Evolutionary conservation across 2,797 vertebrate genomes (phyloP).

Genomic region (Typhlichthys eigenmanni): DNA sequence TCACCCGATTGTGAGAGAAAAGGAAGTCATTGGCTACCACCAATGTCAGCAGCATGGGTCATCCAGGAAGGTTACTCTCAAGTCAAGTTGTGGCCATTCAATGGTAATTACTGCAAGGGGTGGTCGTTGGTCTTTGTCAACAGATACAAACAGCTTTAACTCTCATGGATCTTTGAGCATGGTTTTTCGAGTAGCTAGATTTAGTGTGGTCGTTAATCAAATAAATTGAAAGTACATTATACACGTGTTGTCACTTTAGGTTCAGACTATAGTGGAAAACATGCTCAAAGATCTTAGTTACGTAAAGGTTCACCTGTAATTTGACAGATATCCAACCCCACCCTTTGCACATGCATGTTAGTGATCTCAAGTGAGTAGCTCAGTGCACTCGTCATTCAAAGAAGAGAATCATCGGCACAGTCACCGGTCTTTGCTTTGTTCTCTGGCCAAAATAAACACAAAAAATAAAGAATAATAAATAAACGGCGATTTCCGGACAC

Average conservation of each 20-base stretch:
- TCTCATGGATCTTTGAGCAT: constrained; percentile 48
- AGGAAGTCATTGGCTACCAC: constrained; percentile 50
- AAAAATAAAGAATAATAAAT: too few species aligned
- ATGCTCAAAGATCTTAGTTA: constrained; percentile 52
- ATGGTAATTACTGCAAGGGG: constrained; percentile 78
- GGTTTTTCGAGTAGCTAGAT: constrained; percentile 44
- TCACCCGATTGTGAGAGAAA: constrained; percentile 47
- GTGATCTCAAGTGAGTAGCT: constrained; percentile 77
- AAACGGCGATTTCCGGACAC: constrained; percentile 57
- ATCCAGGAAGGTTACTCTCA: constrained; percentile 81
- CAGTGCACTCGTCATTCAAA: constrained; percentile 77
- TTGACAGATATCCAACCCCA: constrained; percentile 76
- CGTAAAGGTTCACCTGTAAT: constrained; percentile 46
- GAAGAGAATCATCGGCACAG: constrained; percentile 68
- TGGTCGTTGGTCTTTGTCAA: constrained; percentile 75
- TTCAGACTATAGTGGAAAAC: constrained; percentile 46
- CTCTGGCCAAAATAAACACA: too few species aligned
- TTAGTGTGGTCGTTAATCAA: constrained; percentile 22
- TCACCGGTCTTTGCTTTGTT: constrained; percentile 41
- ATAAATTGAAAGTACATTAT: constrained; percentile 1
- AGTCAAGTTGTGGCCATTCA: constrained; percentile 85
- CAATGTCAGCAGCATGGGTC: constrained; percentile 76
- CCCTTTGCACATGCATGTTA: constrained; percentile 84
- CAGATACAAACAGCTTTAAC: constrained; percentile 59
- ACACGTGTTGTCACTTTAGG: background rate